A percentile compares a stretch with the other conserved stretches of the same genome.
Conservation (phyloP, 2,797 vertebrate species). For the Pangasius larnaudii region DNA sequence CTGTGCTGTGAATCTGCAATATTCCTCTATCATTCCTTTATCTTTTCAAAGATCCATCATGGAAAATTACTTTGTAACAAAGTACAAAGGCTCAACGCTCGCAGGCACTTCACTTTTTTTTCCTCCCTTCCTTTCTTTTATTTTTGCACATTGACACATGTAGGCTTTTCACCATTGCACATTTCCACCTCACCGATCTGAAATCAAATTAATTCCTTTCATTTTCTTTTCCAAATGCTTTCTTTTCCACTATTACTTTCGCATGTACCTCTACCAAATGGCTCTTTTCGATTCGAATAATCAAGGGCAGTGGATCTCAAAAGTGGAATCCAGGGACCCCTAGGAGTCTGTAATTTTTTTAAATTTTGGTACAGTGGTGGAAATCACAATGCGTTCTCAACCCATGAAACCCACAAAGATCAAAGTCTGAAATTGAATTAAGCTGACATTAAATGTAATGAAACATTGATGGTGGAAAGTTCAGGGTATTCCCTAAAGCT, state of each 20-base stretch:
- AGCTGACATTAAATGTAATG: background rate
- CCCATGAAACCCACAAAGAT: background rate
- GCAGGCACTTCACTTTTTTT: constrained; percentile 13
- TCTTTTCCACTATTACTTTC: constrained; percentile 34
- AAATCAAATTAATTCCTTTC: constrained; percentile 37
- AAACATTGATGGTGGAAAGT: background rate
- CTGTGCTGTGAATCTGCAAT: constrained; percentile 38
- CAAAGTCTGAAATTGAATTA: background rate
- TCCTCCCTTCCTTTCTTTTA: background rate
- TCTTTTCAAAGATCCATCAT: constrained; percentile 49
- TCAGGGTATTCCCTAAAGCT: background rate
- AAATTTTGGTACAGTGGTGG: background rate
- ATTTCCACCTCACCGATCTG: constrained; percentile 15
- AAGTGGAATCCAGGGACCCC: background rate
- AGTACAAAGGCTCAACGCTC: constrained; percentile 38
- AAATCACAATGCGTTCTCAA: background rate
- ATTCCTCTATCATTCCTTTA: constrained; percentile 49
- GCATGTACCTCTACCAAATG: constrained; percentile 28
- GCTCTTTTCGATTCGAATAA: constrained; percentile 31
- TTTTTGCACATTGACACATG: background rate
- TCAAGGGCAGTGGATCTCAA: background rate
- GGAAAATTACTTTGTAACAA: constrained; percentile 50
- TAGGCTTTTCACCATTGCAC: constrained; percentile 18
- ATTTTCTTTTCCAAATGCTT: constrained; percentile 14
- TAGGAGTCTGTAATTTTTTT: background rate